Conservation (phyloP, 23 tunicate genomes). For the Aplidium turbinatum region DNA sequence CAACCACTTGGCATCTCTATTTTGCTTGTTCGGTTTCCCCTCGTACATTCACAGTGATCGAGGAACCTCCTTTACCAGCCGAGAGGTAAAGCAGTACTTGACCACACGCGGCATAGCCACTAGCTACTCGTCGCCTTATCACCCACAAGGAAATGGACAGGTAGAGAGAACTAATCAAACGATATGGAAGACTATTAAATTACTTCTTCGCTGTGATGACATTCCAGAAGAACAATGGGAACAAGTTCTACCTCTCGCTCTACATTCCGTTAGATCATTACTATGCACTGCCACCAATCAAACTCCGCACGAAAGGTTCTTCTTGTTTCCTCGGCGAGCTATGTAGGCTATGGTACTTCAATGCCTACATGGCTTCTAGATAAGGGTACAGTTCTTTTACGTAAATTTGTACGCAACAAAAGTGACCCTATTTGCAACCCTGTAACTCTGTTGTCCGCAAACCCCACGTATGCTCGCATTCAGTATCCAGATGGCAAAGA, state of each 20-base stretch:
- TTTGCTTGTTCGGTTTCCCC: slow-evolving; percentile 2
- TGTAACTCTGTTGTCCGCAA: slow-evolving; percentile 15
- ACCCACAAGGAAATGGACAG: slow-evolving; percentile 17
- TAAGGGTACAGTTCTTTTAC: slow-evolving; percentile 8
- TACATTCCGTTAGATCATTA: slow-evolving; percentile 4
- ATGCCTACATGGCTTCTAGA: neutral
- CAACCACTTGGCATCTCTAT: neutral
- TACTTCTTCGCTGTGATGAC: slow-evolving; percentile 14
- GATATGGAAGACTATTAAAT: slow-evolving; percentile 22
- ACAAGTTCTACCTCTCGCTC: no score
- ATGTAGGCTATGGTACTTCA: no score
- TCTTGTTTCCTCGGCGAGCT: neutral
- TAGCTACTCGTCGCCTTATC: slow-evolving; percentile 25
- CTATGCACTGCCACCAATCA: neutral
- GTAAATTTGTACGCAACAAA: slow-evolving; percentile 28
- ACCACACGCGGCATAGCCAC: slow-evolving; percentile 20
- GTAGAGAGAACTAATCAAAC: slow-evolving; percentile 20
- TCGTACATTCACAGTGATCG: slow-evolving; percentile 26
- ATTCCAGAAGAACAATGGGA: no score
- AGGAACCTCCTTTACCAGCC: slow-evolving; percentile 16
- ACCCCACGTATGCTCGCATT: slow-evolving; percentile 19
- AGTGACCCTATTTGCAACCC: slow-evolving; percentile 30
- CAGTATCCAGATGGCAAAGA: slow-evolving; percentile 17
- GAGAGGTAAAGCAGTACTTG: slow-evolving; percentile 26
- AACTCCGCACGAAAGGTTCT: no score